phyloP scores from a whole-genome alignment of 2,797 vertebrate genomes.

The Dendrocincla tyrannina region DNA sequence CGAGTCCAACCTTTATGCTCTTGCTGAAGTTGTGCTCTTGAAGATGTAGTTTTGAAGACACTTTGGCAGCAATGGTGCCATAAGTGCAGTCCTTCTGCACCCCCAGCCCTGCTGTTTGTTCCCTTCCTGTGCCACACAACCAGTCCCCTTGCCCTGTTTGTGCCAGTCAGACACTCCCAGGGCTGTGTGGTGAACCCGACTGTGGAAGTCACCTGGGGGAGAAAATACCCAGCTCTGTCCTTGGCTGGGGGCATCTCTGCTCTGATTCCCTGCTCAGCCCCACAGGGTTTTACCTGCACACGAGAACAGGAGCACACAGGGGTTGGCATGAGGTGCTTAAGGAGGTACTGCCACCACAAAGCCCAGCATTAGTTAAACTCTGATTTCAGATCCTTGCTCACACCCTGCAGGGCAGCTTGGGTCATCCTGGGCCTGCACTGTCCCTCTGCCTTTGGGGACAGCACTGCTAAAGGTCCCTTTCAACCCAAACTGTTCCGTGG shows the following conservation, averaged over 20 bases:
- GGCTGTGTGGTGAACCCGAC: not conserved
- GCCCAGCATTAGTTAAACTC: not conserved
- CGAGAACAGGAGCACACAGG: not conserved
- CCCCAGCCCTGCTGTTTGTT: not conserved
- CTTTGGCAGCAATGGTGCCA: not conserved
- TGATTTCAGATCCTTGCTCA: not conserved
- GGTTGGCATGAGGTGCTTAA: not conserved
- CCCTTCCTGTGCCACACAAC: not conserved
- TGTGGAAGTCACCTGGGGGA: not conserved
- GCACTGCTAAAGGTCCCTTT: not conserved
- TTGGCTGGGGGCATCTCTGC: not conserved
- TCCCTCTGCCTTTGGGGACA: not conserved
- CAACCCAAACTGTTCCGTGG: not conserved
- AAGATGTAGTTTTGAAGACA: not conserved
- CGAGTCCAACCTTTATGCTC: not conserved
- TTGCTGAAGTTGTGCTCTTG: accelerated
- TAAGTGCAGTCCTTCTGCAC: not conserved
- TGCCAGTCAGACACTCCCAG: not conserved
- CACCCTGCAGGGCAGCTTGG: not conserved
- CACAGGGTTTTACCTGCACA: not conserved
- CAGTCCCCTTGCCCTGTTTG: not conserved
- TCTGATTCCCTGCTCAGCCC: not conserved
- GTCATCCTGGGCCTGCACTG: not conserved
- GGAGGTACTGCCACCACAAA: not conserved
- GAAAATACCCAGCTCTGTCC: not conserved